Evolutionary conservation across 2,113 vertebrate genomes (phyloP).

Genomic region (Gopherus evgoodei): DNA sequence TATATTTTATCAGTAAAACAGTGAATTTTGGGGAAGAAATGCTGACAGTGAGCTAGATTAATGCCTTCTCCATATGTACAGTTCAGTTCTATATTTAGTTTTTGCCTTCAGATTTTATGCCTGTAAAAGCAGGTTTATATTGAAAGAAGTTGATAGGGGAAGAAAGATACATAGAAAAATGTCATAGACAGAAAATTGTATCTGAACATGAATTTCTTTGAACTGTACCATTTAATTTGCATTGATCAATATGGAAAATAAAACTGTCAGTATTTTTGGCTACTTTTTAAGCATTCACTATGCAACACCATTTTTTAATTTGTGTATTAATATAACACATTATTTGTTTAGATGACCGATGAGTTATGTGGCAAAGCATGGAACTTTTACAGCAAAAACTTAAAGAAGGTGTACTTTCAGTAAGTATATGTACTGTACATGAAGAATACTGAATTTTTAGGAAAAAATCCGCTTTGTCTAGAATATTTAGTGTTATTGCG

Average conservation of each 20-base stretch:
- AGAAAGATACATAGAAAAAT: neutral
- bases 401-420: slow-evolving; percentile 74
- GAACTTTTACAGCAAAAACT: slow-evolving; percentile 68
- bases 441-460: neutral
- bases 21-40: neutral
- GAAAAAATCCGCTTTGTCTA: neutral
- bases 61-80: neutral
- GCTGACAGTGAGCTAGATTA: neutral
- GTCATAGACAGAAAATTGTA: neutral
- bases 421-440: slow-evolving; percentile 53
- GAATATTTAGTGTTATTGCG: neutral
- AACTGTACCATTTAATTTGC: neutral
- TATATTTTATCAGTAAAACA: neutral
- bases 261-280: neutral
- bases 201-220: neutral
- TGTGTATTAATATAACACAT: slow-evolving; percentile 10
- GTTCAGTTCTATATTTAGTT: neutral
- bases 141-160: neutral
- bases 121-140: neutral
- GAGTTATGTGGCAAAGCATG: slow-evolving; percentile 74
- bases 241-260: neutral
- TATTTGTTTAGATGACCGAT: slow-evolving; percentile 67
- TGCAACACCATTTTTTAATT: neutral
- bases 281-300: neutral
- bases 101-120: neutral